Base-by-base conservation (phyloP, 2,797 vertebrate genomes). In the Loris lydekkerianus region DNA sequence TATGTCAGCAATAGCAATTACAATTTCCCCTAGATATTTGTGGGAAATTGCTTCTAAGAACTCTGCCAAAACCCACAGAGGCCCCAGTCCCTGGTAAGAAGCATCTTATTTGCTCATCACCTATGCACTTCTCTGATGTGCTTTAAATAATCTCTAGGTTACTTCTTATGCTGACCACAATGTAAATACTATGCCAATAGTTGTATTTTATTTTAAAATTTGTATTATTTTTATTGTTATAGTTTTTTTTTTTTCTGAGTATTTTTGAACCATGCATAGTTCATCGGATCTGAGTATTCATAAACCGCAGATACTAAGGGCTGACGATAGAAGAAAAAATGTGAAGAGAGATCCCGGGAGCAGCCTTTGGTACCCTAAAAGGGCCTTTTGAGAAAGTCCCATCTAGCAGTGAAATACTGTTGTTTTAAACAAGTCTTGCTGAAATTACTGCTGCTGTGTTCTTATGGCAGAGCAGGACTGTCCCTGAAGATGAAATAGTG, bases 401-500 rank as follows among this genome's bases (percentile, higher is more conserved):
- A 17, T 84, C 94, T 85, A 0, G 0, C 37, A 2, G 34, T 87
- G 97, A 97, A 89, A 87, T 94, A 83, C 43, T 86, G 80, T 89
- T 81, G 93, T 89, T 95, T 96, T 86, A 90, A 93, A 94, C 80
- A 95, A 85, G 83, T 78, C 76, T 91, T 82, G 46, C 94, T 46
- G 91, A 89, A 91, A 37, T 94, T 89, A 96, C 56, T 31, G 95
- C 96, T 17, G 11, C 67, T 31, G 37, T 21, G 27, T 29, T 67
- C 63, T 29, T 34, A 31, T 31, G 87, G 95, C 91, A 89, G 88
- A 86, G 83, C 94, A 95, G 93, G 95, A 91, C 85, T 58, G 81
- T 88, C 88, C 90, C 81, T 46, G 49, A 40, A 73, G 82, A 94
- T 96, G 90, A 96, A 95, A 96, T 96, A 95, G 75, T 58, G 61